These are phyloP conservation scores for Linyphia triangularis DNA, from an alignment of 2,888 invertebrate genomes.

Conservation along the genomic window DNA sequence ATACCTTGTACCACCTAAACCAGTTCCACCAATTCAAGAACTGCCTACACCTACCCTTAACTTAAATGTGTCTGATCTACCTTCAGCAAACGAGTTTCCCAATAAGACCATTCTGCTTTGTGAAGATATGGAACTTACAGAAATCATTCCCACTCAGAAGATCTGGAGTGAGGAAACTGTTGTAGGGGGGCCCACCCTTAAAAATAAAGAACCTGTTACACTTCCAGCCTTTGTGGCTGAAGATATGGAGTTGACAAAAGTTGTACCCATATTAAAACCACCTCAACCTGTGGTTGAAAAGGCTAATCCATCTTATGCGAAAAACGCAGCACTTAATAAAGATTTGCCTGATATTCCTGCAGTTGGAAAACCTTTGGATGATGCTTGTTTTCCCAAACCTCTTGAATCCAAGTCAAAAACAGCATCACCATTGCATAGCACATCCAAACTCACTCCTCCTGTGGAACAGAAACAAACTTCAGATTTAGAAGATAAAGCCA, in stretches of 20 bases:
- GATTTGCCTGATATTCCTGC: no score
- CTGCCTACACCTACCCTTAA: neutral
- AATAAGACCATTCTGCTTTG: slow-evolving; percentile 1
- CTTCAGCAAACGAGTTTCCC: neutral
- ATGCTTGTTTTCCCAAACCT: neutral
- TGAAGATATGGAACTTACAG: slow-evolving; percentile 53
- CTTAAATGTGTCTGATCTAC: neutral
- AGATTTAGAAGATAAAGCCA: neutral
- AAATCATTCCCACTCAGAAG: slow-evolving; percentile 9
- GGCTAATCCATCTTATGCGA: neutral
- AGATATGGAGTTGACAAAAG: neutral
- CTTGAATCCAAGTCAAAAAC: neutral
- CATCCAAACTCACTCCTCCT: neutral
- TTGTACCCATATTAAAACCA: neutral
- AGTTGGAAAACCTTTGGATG: no score
- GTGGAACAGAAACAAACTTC: neutral
- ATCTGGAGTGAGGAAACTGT: neutral
- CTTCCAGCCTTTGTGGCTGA: neutral
- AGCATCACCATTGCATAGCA: neutral
- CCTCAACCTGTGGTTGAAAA: neutral
- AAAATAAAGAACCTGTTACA: neutral
- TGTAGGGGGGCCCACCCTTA: neutral
- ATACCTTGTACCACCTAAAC: slow-evolving; percentile 2
- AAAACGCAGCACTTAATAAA: neutral
- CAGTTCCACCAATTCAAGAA: neutral